phyloP scores from a whole-genome alignment of 1,140 invertebrate species.

The Micrasema longulum region DNA sequence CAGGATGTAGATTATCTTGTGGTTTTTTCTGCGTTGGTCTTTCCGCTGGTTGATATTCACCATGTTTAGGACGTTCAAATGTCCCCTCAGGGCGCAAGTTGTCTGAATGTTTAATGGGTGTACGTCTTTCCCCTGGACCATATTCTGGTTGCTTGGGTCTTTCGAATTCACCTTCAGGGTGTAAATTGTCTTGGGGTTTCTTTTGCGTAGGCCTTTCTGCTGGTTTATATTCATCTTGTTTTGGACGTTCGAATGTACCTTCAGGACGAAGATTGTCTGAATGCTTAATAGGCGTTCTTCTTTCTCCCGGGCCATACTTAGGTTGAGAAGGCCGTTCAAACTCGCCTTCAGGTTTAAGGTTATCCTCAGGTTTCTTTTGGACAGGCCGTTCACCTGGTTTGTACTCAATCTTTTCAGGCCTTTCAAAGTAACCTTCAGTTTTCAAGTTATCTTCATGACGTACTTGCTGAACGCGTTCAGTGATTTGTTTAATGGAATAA shows the following conservation, averaged over 20 bases:
- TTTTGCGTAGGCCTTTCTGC: slow-evolving; percentile 65
- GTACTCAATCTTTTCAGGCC: slow-evolving; percentile 69
- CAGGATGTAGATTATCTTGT: slow-evolving; percentile 68
- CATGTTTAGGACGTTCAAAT: slow-evolving; percentile 67
- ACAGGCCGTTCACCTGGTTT: slow-evolving; percentile 71
- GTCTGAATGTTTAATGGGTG: slow-evolving; percentile 60
- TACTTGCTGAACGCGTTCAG: slow-evolving; percentile 57
- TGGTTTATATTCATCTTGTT: slow-evolving; percentile 58
- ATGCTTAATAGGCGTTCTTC: slow-evolving; percentile 69
- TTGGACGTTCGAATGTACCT: slow-evolving; percentile 70
- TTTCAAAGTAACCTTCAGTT: slow-evolving; percentile 71
- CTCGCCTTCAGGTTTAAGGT: slow-evolving; percentile 79
- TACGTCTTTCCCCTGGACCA: slow-evolving; percentile 58
- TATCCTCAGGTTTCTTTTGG: slow-evolving; percentile 69
- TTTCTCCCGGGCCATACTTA: slow-evolving; percentile 64
- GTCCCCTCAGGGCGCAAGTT: slow-evolving; percentile 78
- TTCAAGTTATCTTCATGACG: slow-evolving; percentile 71
- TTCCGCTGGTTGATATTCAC: slow-evolving; percentile 64
- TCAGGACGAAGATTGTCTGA: slow-evolving; percentile 70
- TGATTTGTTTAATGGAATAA: slow-evolving; percentile 60
- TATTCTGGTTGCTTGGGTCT: slow-evolving; percentile 59
- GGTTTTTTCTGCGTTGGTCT: slow-evolving; percentile 63
- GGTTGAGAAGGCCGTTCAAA: slow-evolving; percentile 67
- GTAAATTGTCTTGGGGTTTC: slow-evolving; percentile 70
- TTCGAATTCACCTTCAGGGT: slow-evolving; percentile 72